Base-by-base conservation (phyloP, 2,888 invertebrate genomes). In the Andrena bicolor region DNA sequence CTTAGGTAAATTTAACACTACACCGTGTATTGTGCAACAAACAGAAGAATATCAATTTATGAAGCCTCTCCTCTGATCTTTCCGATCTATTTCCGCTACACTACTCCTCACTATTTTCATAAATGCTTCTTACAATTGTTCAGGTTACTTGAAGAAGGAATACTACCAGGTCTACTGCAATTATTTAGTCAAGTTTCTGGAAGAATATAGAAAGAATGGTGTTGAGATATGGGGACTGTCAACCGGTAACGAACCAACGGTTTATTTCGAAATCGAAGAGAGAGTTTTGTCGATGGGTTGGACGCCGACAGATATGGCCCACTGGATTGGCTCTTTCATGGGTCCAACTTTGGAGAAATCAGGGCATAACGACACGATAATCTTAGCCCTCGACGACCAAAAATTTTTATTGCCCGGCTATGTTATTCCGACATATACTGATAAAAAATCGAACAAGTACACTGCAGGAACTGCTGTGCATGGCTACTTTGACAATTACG, bases 381-480 rank as follows among this genome's bases (percentile, higher is more conserved):
- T 99, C 30, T 95, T 98, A 84, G 95, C 96, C 0, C 94, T 96
- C 13, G 98, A 99, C 90, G 98, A 97, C 91, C 96, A 97, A 90
- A 94, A 97, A 78, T 92, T 95, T 28, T 93, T 95, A 1, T 94
- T 97, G 51, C 96, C 97, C 0, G 94, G 95, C 89, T 97, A 96
- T 96, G 95, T 96, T 53, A 94, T 95, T 88, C 48, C 93, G 90
- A 84, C 94, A 35, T 91, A 94, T 63, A 16, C 77, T 0, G 13
- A 76, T 4, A 0, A 26, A 53, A 63, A 6, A 13, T 48, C 49
- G 20, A 63, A 16, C 3, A 8, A 63, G 10, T 73, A 78, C 16
- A 94, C 98, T 0, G 96, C 96, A 89, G 98, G 98, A 0, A 95
- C 98, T 49, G 97, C 96, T 0, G 94, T 98, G 3, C 98, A 99